phyloP scores from a whole-genome alignment of 2,797 vertebrate genomes.

The Pseudotriccus pelzelni region DNA sequence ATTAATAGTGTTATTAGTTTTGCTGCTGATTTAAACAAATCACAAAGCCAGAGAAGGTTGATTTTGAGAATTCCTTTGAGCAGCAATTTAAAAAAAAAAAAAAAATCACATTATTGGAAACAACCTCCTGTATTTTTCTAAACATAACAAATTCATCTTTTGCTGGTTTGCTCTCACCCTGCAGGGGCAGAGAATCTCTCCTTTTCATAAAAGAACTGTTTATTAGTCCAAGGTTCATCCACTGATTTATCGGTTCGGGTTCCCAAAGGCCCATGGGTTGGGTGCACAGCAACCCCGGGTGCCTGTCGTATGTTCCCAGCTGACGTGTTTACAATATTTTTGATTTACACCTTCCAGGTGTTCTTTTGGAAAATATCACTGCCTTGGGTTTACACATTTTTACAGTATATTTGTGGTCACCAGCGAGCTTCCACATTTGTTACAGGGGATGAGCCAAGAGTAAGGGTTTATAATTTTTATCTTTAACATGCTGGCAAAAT shows the following conservation, averaged over 20 bases:
- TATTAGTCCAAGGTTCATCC: constrained; percentile 44
- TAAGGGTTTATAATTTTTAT: neutral
- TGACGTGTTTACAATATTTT: constrained; percentile 87
- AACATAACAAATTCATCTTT: neutral
- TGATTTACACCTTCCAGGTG: constrained; percentile 98
- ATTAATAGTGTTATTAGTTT: accelerated
- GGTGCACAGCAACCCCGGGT: constrained; percentile 36
- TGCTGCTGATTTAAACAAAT: neutral
- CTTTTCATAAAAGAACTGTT: constrained; percentile 27
- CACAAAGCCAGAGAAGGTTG: accelerated
- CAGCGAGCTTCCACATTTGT: constrained; percentile 79
- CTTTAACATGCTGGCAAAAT: neutral
- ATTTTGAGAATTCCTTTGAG: neutral
- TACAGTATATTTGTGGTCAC: constrained; percentile 79
- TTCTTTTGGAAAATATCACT: constrained; percentile 80
- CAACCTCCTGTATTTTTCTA: neutral
- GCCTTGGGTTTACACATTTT: constrained; percentile 76
- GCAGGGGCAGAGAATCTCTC: constrained; percentile 22
- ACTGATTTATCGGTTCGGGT: constrained; percentile 70
- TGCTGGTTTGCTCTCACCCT: neutral
- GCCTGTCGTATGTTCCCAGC: constrained; percentile 75
- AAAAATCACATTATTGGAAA: neutral
- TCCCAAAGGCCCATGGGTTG: constrained; percentile 39
- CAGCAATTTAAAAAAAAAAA: neutral
- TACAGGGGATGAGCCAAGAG: constrained; percentile 72